Conservation (phyloP, 2,888 invertebrate genomes). For the Drosophila kambysellisi region DNA sequence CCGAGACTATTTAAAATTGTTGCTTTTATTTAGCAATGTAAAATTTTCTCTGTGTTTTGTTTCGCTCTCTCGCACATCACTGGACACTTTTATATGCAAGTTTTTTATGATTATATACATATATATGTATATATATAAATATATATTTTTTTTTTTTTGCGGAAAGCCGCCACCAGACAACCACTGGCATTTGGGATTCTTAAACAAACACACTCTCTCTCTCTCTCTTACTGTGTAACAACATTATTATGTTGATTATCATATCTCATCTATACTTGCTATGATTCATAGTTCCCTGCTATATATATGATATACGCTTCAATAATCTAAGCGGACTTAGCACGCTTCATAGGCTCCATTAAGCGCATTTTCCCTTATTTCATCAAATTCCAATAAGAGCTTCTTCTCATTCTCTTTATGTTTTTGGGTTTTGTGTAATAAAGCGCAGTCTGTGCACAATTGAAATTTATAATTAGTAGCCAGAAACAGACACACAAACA, state of each 20-base stretch:
- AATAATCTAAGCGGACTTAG: conserved; percentile 71
- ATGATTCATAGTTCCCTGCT: conserved; percentile 62
- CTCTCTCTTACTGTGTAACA: conserved; percentile 25
- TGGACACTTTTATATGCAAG: conserved; percentile 10
- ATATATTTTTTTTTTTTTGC: neutral
- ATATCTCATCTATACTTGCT: conserved; percentile 43
- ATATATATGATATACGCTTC: conserved; percentile 40
- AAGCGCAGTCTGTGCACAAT: conserved; percentile 75
- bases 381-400: conserved; percentile 8
- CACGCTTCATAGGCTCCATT: conserved; percentile 67
- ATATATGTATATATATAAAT: no score
- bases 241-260: conserved; percentile 78
- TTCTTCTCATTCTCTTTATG: conserved; percentile 4
- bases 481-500: conserved; percentile 39
- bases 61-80: conserved; percentile 24
- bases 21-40: neutral
- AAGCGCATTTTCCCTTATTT: conserved; percentile 9
- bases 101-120: neutral
- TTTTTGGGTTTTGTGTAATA: conserved; percentile 57
- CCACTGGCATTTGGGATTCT: conserved; percentile 1
- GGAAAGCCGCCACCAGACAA: conserved; percentile 31
- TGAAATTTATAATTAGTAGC: conserved; percentile 79
- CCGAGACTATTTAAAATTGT: neutral
- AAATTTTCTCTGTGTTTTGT: conserved; percentile 45
- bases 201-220: neutral